Conservation (phyloP, 2,113 vertebrate genomes). For the Cephalophus harveyi region DNA sequence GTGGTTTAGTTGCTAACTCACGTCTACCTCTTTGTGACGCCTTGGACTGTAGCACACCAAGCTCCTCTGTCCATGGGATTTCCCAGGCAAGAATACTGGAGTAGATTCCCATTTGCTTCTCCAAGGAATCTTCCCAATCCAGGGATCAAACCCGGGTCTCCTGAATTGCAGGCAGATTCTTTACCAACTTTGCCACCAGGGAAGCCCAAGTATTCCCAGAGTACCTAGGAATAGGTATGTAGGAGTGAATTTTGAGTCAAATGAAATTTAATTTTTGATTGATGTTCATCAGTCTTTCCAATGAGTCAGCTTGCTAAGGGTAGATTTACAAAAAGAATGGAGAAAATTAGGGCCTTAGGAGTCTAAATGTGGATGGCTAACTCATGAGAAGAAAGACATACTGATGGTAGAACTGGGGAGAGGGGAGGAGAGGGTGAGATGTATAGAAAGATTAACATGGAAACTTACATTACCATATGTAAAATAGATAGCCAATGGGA, state of each 20-base stretch:
- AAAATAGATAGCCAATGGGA: neutral
- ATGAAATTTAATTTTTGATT: neutral
- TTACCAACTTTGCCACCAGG: neutral
- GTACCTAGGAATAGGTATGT: neutral
- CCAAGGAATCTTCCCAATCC: neutral
- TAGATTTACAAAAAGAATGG: neutral
- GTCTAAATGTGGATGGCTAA: neutral
- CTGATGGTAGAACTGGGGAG: neutral
- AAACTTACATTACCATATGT: neutral
- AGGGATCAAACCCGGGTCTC: accelerated
- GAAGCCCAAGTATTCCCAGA: neutral
- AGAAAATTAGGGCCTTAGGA: neutral
- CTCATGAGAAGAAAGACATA: neutral
- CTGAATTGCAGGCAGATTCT: neutral
- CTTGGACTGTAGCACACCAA: neutral
- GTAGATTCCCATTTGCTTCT: neutral
- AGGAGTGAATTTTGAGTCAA: neutral
- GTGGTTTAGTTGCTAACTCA: neutral
- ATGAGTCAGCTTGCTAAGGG: neutral
- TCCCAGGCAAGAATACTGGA: neutral
- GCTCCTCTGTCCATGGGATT: neutral
- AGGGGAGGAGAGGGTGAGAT: neutral
- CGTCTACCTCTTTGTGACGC: neutral
- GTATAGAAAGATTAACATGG: neutral
- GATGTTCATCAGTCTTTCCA: neutral